These are phyloP conservation scores for Numenius arquata DNA, from an alignment of 2,113 vertebrate species.

Conservation along the genomic window DNA sequence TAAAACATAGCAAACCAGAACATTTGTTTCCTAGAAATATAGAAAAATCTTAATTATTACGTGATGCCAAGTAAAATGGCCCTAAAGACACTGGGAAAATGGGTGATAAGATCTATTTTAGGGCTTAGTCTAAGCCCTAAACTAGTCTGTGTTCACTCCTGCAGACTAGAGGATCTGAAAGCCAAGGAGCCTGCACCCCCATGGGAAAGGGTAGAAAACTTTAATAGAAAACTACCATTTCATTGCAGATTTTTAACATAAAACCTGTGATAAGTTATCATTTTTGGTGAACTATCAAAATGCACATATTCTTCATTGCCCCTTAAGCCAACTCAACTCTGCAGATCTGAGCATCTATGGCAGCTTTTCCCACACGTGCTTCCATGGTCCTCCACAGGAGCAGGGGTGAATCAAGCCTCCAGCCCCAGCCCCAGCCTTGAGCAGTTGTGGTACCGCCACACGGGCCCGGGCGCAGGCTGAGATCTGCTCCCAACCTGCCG, in stretches of 20 bases:
- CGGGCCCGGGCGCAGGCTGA: fast-evolving
- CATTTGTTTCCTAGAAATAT: not conserved
- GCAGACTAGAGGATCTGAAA: not conserved
- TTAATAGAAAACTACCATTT: not conserved
- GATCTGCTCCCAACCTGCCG: not conserved
- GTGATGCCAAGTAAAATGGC: not conserved
- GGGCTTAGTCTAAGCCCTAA: not conserved
- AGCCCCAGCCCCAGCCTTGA: fast-evolving
- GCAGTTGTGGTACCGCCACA: not conserved
- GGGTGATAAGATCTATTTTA: not conserved
- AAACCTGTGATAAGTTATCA: not conserved
- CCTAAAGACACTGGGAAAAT: not conserved
- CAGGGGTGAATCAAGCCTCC: fast-evolving
- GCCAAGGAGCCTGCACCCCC: not conserved
- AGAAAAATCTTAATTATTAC: not conserved
- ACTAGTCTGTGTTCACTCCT: not conserved
- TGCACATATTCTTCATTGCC: not conserved
- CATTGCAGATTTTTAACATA: not conserved
- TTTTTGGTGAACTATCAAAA: not conserved
- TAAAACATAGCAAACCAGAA: not conserved
- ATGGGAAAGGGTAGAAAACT: not conserved
- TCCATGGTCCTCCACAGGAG: not conserved
- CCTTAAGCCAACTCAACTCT: too few relatives aligned
- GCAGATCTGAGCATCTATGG: not conserved
- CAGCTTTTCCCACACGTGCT: not conserved